Conservation (phyloP, 2,888 invertebrate genomes). For the Polymixis lichenea region DNA sequence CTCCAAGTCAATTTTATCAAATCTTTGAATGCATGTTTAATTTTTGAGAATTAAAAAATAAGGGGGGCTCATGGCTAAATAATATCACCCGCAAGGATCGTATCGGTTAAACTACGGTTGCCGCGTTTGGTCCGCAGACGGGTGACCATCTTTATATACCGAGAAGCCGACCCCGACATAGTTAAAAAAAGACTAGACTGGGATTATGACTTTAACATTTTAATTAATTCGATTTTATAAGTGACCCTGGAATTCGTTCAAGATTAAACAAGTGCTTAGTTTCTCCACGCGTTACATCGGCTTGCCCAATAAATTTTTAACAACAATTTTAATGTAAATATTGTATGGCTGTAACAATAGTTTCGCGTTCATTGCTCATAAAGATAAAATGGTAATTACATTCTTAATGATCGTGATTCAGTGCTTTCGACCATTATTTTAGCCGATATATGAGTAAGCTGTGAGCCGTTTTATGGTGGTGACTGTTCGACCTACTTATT, state of each 20-base stretch:
- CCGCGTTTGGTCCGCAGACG: too few species aligned
- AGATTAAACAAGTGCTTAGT: not conserved
- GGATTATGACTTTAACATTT: not conserved
- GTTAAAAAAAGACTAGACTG: too few species aligned
- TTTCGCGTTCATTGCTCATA: constrained; percentile 80
- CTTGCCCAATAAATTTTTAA: constrained; percentile 58
- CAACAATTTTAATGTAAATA: constrained; percentile 69
- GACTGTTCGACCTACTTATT: constrained; percentile 65
- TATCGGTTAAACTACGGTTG: too few species aligned
- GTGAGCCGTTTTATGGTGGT: constrained; percentile 66
- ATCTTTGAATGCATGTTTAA: not conserved
- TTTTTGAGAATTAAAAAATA: not conserved
- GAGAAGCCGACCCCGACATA: too few species aligned
- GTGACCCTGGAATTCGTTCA: constrained; percentile 26
- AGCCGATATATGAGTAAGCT: constrained; percentile 64
- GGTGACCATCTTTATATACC: too few species aligned
- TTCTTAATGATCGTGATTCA: constrained; percentile 78
- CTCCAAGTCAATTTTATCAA: not conserved
- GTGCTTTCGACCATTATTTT: constrained; percentile 67
- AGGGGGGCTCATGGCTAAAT: too few species aligned
- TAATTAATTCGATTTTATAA: not conserved
- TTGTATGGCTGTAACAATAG: constrained; percentile 71
- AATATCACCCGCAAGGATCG: too few species aligned
- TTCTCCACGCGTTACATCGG: constrained; percentile 8
- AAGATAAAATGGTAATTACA: constrained; percentile 86